Conservation (phyloP, 2,888 invertebrate species). For the Nudaria mundana region DNA sequence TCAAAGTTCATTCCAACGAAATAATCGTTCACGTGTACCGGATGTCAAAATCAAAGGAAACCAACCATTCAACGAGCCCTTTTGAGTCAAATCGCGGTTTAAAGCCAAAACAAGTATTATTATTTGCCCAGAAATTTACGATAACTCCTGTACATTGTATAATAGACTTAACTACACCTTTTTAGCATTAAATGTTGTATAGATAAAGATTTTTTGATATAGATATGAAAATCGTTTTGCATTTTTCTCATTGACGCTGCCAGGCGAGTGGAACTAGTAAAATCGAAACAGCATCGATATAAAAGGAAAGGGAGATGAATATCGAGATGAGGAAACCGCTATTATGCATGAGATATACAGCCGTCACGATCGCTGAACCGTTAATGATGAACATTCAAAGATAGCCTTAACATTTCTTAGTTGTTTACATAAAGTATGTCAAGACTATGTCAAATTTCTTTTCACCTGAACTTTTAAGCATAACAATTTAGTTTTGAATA, state of each 20-base stretch:
- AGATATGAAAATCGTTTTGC: slow-evolving; percentile 37
- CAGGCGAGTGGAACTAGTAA: slow-evolving; percentile 61
- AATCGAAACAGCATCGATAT: slow-evolving; percentile 70
- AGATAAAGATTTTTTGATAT: slow-evolving; percentile 34
- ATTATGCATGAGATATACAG: slow-evolving; percentile 54
- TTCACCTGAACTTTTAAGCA: neutral
- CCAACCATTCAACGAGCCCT: slow-evolving; percentile 59
- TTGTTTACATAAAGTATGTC: neutral
- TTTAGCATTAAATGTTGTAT: slow-evolving; percentile 40
- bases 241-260: slow-evolving; percentile 60
- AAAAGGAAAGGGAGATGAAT: slow-evolving; percentile 71
- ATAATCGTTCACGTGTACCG: slow-evolving; percentile 70
- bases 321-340: slow-evolving; percentile 69
- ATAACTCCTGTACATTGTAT: slow-evolving; percentile 10
- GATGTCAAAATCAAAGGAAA: slow-evolving; percentile 65
- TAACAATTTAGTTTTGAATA: slow-evolving; percentile 23
- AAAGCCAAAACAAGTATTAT: slow-evolving; percentile 65
- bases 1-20: slow-evolving; percentile 38
- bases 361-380: slow-evolving; percentile 21
- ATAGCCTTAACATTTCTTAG: neutral
- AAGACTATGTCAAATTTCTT: neutral
- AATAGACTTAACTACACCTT: slow-evolving; percentile 20
- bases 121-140: slow-evolving; percentile 39
- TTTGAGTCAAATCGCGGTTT: slow-evolving; percentile 60
- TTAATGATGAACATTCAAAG: slow-evolving; percentile 14